Evolutionary conservation across 2,113 vertebrate genomes (phyloP).

Genomic region (Galemys pyrenaicus): DNA sequence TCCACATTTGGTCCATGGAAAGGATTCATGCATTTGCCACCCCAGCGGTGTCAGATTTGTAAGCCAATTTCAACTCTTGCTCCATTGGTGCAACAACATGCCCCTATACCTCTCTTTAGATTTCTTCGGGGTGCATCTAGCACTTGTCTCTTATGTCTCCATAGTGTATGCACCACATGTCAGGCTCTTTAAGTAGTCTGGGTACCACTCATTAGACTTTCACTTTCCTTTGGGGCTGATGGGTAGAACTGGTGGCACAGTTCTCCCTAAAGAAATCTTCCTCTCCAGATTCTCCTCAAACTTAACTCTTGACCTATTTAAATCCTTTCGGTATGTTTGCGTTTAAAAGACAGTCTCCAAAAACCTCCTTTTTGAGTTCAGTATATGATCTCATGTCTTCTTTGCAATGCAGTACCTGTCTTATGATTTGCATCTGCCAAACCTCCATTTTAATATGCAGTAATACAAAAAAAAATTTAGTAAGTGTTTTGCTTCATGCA

Average conservation of each 20-base stretch:
- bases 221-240: neutral
- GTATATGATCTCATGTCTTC: neutral
- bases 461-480: neutral
- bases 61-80: neutral
- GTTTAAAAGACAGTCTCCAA: slow-evolving; percentile 20
- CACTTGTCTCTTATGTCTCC: neutral
- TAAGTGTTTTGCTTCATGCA: neutral
- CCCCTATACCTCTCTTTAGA: neutral
- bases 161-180: neutral
- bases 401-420: neutral
- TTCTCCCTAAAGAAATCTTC: neutral
- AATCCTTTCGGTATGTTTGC: neutral
- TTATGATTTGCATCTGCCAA: neutral
- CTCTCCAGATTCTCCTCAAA: neutral
- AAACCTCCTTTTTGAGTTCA: neutral
- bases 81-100: neutral
- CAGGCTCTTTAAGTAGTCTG: neutral
- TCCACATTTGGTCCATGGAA: neutral
- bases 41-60: neutral
- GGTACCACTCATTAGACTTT: neutral
- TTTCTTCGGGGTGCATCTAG: neutral
- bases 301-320: neutral
- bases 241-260: neutral
- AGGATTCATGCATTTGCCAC: neutral
- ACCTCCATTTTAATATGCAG: neutral